Conservation (phyloP, 2,113 vertebrate species). For the Grammomys surdaster region DNA sequence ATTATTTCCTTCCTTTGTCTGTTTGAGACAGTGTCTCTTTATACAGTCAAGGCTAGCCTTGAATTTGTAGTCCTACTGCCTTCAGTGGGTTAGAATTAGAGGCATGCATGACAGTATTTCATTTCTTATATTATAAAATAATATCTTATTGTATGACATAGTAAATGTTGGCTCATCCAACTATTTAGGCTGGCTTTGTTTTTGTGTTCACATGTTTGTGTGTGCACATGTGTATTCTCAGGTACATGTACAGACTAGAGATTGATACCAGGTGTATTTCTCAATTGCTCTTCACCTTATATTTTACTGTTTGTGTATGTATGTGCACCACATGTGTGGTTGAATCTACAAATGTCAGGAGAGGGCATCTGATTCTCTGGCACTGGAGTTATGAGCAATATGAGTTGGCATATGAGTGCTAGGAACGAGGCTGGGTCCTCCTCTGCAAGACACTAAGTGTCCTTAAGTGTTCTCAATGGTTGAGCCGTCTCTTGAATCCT, state of each 20-base stretch:
- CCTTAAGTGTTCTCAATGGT: background rate
- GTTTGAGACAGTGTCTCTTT: background rate
- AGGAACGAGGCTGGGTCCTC: background rate
- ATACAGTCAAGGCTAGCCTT: background rate
- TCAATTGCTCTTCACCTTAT: background rate
- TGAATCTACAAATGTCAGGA: background rate
- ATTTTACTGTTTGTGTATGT: background rate
- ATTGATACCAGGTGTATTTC: background rate
- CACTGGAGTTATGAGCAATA: background rate
- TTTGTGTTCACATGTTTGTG: background rate
- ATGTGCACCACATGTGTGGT: background rate
- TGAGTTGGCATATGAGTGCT: background rate
- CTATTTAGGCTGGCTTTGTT: background rate
- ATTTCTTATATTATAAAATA: constrained; percentile 29
- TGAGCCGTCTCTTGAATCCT: background rate
- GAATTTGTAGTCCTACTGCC: background rate
- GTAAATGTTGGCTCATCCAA: background rate
- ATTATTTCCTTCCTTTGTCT: constrained; percentile 15
- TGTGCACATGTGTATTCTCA: background rate
- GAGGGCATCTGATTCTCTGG: background rate
- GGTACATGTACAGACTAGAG: background rate
- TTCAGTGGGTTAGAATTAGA: background rate
- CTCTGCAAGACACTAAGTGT: background rate
- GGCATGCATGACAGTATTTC: background rate
- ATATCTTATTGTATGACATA: background rate